Percentiles rank a stretch among this genome's conserved stretches.
phyloP scores from a whole-genome alignment of 2,888 invertebrate species.

The Drosophila kokeensis region DNA sequence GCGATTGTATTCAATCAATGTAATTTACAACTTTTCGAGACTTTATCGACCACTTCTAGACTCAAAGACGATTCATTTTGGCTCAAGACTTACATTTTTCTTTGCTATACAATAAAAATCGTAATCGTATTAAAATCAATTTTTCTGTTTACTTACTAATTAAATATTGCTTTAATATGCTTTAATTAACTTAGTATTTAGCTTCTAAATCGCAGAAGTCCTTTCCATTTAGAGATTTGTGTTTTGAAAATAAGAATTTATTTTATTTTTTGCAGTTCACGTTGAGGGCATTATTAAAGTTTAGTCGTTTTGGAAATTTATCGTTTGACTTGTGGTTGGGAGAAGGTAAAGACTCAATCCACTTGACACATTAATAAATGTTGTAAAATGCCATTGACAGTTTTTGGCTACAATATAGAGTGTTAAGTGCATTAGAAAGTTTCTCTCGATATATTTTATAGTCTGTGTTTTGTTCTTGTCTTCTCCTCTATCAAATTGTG shows the following conservation, averaged over 20 bases:
- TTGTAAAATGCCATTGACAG: conserved; percentile 70
- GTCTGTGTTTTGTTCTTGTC: conserved; percentile 24
- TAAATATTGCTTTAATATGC: background rate
- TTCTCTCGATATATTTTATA: conserved; percentile 41
- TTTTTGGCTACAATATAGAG: conserved; percentile 58
- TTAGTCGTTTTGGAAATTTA: conserved; percentile 20
- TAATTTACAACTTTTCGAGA: background rate
- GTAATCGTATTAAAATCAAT: background rate
- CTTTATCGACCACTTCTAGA: background rate
- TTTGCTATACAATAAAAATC: background rate
- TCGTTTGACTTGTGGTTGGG: conserved; percentile 10
- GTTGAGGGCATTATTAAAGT: background rate
- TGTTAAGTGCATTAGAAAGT: conserved; percentile 78
- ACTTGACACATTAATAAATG: conserved; percentile 80
- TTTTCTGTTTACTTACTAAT: background rate
- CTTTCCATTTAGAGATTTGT: background rate
- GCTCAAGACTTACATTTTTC: background rate
- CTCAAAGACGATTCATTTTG: background rate
- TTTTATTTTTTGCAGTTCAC: background rate
- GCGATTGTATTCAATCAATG: background rate
- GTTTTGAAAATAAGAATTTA: background rate
- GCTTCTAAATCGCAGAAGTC: background rate
- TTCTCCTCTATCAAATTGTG: conserved; percentile 55
- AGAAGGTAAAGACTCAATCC: conserved; percentile 46
- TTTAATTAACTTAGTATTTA: background rate